phyloP scores from a whole-genome alignment of 2,888 invertebrate species.

The Orthosia cruda region DNA sequence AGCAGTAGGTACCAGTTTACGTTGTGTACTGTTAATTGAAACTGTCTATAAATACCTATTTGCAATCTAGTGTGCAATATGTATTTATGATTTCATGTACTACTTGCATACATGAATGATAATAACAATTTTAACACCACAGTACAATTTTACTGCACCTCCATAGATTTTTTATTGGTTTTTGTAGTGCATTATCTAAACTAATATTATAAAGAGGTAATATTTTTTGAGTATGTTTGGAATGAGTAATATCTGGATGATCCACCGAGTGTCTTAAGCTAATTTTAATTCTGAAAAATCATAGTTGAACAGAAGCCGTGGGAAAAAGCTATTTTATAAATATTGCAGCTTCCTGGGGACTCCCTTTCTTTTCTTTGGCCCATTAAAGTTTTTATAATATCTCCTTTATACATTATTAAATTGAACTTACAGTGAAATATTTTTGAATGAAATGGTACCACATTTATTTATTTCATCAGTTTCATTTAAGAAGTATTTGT shows the following conservation, averaged over 20 bases:
- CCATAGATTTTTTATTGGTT: not conserved
- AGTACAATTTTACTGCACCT: conserved; percentile 13
- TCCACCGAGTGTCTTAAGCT: too few relatives aligned
- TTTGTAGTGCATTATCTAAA: not conserved
- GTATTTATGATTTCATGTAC: conserved; percentile 34
- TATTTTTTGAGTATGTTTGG: too few relatives aligned
- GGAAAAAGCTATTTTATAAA: not conserved
- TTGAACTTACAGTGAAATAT: too few relatives aligned
- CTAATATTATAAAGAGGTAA: too few relatives aligned
- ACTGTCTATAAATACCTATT: conserved; percentile 16
- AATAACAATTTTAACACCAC: conserved; percentile 26
- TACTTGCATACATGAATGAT: conserved; percentile 36
- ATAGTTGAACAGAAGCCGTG: too few relatives aligned
- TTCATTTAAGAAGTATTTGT: not conserved
- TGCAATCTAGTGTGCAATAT: conserved; percentile 39
- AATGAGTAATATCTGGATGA: too few relatives aligned
- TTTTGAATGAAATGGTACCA: not conserved
- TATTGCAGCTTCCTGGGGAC: not conserved
- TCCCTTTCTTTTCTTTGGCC: not conserved
- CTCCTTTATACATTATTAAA: not conserved
- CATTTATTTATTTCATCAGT: too few relatives aligned
- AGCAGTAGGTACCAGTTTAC: not conserved
- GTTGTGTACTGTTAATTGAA: not conserved
- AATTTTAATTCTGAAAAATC: too few relatives aligned
- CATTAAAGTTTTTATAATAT: not conserved